Evolutionary conservation across 64 coral and sea anemone genomes (phyloP).

Genomic region (Montipora foliosa): DNA sequence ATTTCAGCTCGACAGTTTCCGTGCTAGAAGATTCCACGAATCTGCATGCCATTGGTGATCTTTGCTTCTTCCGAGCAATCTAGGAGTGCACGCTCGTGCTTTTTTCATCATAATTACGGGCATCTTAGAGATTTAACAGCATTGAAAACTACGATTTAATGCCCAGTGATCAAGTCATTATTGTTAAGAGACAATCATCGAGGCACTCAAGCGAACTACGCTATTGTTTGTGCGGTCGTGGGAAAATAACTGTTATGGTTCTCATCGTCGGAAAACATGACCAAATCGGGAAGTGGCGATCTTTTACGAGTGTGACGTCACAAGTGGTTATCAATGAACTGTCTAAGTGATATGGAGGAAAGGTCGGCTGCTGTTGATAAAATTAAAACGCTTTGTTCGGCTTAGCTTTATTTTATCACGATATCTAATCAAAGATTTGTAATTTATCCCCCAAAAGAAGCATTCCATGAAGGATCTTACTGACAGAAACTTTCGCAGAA

Average conservation of each 20-base stretch:
- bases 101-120: neutral
- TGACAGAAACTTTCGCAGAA: neutral
- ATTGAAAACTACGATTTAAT: neutral
- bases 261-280: conserved; percentile 53
- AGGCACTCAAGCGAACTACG: conserved; percentile 40
- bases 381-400: conserved; percentile 4
- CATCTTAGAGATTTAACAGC: neutral
- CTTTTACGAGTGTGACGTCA: conserved; percentile 48
- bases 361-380: conserved; percentile 21
- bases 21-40: conserved; percentile 74
- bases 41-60: conserved; percentile 59
- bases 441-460: neutral
- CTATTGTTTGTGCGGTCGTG: conserved; percentile 44
- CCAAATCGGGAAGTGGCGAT: conserved; percentile 64
- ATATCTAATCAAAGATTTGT: neutral
- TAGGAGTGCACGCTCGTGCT: neutral
- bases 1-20: conserved; percentile 60
- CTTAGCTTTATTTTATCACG: neutral
- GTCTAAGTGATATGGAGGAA: conserved; percentile 23
- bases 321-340: conserved; percentile 6
- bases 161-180: neutral
- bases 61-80: neutral
- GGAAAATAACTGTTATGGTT: conserved; percentile 50
- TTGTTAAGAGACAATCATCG: conserved; percentile 18
- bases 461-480: neutral